These are phyloP conservation scores for Philereme vetulata DNA, from an alignment of 2,888 invertebrate genomes.

Conservation along the genomic window DNA sequence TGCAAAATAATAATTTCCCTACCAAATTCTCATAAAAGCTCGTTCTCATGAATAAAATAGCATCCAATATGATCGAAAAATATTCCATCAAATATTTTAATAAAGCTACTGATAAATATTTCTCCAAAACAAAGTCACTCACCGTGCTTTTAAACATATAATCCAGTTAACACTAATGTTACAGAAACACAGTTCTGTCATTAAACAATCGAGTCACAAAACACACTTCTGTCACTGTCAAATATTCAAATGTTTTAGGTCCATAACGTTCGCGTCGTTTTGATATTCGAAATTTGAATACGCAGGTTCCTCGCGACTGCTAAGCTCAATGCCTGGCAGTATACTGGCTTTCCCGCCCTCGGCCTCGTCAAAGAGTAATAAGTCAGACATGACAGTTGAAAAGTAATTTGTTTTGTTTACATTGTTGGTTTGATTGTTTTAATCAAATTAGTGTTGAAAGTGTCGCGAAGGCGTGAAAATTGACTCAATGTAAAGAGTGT, in stretches of 20 bases:
- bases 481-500: too few species aligned
- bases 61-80: constrained; percentile 4
- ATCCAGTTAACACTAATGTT: constrained; percentile 51
- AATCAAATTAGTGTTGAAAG: constrained; percentile 14
- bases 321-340: constrained; percentile 57
- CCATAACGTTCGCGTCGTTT: constrained; percentile 46
- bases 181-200: constrained; percentile 27
- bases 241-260: constrained; percentile 6
- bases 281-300: constrained; percentile 43
- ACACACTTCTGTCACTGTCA: constrained; percentile 14
- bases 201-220: constrained; percentile 20
- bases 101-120: constrained; percentile 25
- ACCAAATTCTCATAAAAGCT: not conserved
- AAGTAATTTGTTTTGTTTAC: constrained; percentile 22
- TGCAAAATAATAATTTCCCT: not conserved
- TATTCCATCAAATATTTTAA: constrained; percentile 5
- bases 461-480: not conserved
- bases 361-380: constrained; percentile 51
- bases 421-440: constrained; percentile 20
- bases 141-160: constrained; percentile 46
- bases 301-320: constrained; percentile 48
- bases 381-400: constrained; percentile 44
- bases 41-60: constrained; percentile 5
- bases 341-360: constrained; percentile 72
- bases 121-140: constrained; percentile 37